Conservation (phyloP, 2,113 vertebrate species). For the Anarrhichthys ocellatus region DNA sequence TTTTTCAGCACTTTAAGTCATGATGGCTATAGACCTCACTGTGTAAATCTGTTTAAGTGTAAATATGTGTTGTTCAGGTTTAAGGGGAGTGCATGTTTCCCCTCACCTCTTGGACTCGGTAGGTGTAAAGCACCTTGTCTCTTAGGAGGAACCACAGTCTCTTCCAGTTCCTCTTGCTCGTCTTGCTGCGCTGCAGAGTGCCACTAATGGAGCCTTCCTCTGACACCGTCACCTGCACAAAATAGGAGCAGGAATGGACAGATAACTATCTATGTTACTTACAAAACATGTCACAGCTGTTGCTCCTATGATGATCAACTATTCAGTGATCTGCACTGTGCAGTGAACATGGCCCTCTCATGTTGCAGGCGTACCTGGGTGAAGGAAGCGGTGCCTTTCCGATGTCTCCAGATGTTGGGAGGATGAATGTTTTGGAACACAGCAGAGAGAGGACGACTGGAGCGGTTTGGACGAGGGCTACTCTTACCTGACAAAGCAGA, state of each 20-base stretch:
- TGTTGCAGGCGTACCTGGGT: slow-evolving; percentile 83
- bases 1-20: background rate
- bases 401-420: slow-evolving; percentile 91
- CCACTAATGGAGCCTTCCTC: slow-evolving; percentile 92
- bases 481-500: slow-evolving; percentile 35
- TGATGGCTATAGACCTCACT: background rate
- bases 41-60: slow-evolving; percentile 16
- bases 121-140: slow-evolving; percentile 99
- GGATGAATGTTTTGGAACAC: slow-evolving; percentile 95
- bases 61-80: slow-evolving; percentile 54
- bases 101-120: slow-evolving; percentile 91
- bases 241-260: background rate
- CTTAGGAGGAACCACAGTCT: slow-evolving; percentile 98
- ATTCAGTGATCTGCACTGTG: background rate
- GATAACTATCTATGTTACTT: background rate
- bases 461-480: slow-evolving; percentile 83
- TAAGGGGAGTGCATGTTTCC: slow-evolving; percentile 78
- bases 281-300: background rate
- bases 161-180: slow-evolving; percentile 96
- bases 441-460: slow-evolving; percentile 89
- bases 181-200: slow-evolving; percentile 91
- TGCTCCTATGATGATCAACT: background rate
- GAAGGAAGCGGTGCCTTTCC: slow-evolving; percentile 91
- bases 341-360: too few relatives aligned
- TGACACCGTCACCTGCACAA: slow-evolving; percentile 87